Conservation (phyloP, 2,797 vertebrate genomes). For the Sebastes cheni region DNA sequence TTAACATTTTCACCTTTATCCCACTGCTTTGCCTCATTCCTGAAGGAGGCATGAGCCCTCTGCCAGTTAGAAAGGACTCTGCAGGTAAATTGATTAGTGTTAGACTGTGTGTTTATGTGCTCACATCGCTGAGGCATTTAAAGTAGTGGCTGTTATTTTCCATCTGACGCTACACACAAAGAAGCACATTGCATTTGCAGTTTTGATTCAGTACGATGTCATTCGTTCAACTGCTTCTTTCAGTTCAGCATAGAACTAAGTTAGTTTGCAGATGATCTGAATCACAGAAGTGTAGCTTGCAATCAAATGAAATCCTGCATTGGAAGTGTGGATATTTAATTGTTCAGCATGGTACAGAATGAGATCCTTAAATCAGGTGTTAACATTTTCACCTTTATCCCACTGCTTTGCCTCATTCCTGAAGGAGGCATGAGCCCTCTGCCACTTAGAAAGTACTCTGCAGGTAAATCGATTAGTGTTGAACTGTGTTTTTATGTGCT, state of each 20-base stretch:
- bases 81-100: slow-evolving; percentile 86
- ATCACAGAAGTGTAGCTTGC: not conserved
- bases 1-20: slow-evolving; percentile 51
- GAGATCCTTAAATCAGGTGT: not conserved
- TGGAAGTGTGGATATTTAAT: not conserved
- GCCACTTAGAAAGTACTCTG: slow-evolving; percentile 88
- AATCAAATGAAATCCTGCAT: not conserved
- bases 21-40: slow-evolving; percentile 69
- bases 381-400: slow-evolving; percentile 48
- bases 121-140: slow-evolving; percentile 28
- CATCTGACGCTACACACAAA: not conserved
- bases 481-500: slow-evolving; percentile 10
- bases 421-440: slow-evolving; percentile 92
- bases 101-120: slow-evolving; percentile 3
- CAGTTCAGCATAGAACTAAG: not conserved
- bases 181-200: not conserved
- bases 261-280: not conserved
- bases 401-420: slow-evolving; percentile 71
- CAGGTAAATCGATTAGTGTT: slow-evolving; percentile 84
- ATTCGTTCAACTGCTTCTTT: not conserved
- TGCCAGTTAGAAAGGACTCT: slow-evolving; percentile 88
- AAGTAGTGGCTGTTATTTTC: slow-evolving; percentile 23
- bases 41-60: slow-evolving; percentile 91
- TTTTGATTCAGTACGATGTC: not conserved
- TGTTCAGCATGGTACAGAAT: not conserved